Percentiles rank a stretch among this genome's conserved stretches.
These are phyloP conservation scores for Sycobia sp. DNA, from an alignment of 1,140 invertebrate genomes.

Conservation along the genomic window DNA sequence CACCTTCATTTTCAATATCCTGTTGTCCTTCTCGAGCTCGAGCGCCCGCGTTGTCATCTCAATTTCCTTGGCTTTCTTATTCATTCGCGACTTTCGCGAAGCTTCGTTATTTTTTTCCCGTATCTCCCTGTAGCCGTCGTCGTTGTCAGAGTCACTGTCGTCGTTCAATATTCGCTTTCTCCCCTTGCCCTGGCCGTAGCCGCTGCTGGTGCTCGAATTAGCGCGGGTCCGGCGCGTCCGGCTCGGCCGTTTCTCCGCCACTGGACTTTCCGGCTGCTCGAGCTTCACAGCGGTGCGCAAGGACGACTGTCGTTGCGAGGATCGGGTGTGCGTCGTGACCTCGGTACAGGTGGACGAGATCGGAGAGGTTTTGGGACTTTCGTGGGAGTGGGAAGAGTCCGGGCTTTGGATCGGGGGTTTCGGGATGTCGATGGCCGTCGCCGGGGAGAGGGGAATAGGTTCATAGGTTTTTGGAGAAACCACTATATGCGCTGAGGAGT, in stretches of 20 bases:
- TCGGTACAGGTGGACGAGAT: conserved; percentile 1
- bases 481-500: background rate
- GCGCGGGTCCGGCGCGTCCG: too few species aligned
- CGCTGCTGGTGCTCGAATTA: too few species aligned
- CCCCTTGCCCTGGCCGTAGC: conserved; percentile 19
- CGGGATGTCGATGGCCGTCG: background rate
- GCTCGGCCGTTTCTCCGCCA: too few species aligned
- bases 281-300: background rate
- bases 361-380: conserved; percentile 7
- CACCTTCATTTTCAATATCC: conserved; percentile 57
- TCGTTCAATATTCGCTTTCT: conserved; percentile 40
- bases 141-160: conserved; percentile 42
- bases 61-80: conserved; percentile 71
- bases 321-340: background rate
- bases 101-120: conserved; percentile 79
- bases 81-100: conserved; percentile 72
- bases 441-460: background rate
- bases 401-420: background rate
- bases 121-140: conserved; percentile 66
- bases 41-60: conserved; percentile 52
- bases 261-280: conserved; percentile 4
- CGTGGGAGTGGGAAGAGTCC: background rate
- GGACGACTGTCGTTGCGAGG: background rate
- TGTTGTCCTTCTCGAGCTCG: conserved; percentile 58
- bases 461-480: conserved; percentile 23